Conservation (phyloP, 92 coral and sea anemone genomes). For the Epizoanthus fatuus region DNA sequence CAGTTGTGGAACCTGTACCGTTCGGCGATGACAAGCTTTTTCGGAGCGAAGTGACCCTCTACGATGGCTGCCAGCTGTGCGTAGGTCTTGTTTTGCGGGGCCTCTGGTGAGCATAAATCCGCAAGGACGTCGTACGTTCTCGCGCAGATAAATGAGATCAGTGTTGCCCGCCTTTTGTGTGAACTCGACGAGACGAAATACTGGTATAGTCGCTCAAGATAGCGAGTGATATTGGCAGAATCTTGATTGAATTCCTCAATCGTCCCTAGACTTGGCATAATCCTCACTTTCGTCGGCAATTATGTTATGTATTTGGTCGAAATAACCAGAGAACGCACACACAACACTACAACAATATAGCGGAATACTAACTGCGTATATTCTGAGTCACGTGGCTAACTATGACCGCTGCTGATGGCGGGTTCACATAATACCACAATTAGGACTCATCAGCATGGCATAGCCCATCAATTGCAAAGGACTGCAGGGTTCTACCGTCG, state of each 20-base stretch:
- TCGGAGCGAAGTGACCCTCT: no score
- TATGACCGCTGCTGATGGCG: no score
- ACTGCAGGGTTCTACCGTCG: no score
- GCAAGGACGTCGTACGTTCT: slow-evolving; percentile 30
- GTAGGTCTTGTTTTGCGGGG: slow-evolving; percentile 39
- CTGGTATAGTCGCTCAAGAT: slow-evolving; percentile 57
- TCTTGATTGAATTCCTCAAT: slow-evolving; percentile 55
- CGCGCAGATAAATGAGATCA: slow-evolving; percentile 58
- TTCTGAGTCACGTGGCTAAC: no score
- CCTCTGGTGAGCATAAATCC: slow-evolving; percentile 59
- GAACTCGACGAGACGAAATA: slow-evolving; percentile 42
- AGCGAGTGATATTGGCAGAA: slow-evolving; percentile 23
- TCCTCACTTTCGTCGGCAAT: slow-evolving; percentile 45
- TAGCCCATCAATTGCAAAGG: no score
- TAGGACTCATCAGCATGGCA: no score
- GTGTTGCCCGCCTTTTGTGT: slow-evolving; percentile 60
- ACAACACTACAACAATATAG: no score
- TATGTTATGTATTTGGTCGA: slow-evolving; percentile 26
- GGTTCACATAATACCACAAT: no score
- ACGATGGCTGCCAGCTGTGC: slow-evolving; percentile 52
- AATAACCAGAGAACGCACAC: no score
- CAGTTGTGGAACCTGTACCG: no score
- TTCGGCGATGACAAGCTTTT: no score
- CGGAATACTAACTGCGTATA: no score
- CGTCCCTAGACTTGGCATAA: slow-evolving; percentile 57